Base-by-base conservation (phyloP, 1,140 invertebrate species). In the Ephestia elutella region DNA sequence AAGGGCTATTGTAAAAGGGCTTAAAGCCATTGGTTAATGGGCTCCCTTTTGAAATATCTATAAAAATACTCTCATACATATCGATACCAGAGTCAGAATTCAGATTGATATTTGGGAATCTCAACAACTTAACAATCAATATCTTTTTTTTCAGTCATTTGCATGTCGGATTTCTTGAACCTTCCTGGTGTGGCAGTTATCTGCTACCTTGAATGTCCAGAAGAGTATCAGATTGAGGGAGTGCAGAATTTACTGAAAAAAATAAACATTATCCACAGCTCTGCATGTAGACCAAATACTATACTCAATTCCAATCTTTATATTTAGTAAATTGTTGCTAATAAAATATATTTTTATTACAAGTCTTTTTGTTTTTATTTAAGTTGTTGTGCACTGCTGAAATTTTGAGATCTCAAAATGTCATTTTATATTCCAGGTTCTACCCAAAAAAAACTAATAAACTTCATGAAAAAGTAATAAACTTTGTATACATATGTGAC, bases 231-330 rank as follows among this genome's bases (percentile, higher is more conserved):
- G 60, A 69, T 75, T 35, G 59, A 74, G 35, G 75, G 78, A 63
- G 28, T 87, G 53, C 55, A 81, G 28, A 64, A 66, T 48, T 56
- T 83, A 53, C 60, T 87, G 19, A 57, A 75, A 56, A 70, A 81
- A 57, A 50, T 85, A 0, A 50, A 78, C 56, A 68, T 87, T 21
- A 63, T 69, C 15, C 35, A 73, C 50, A 61, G 51, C 48, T 56
- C 57, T 15, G 72, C 68, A 21, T 30, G 62, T 11, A 59, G 63
- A 30, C 49, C 63, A 20, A 72, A 51, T 55, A 63, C 51, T 60
- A 56, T 80, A 19, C 61, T 75, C 38, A 75, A 71, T 68, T 83
- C 82, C 15, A 87, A 87, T 68, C 70, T 87, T 28, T 87, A 87
- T 54, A 82, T 83, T 70, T 87, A 55, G 55, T 20, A 61, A 60